Evolutionary conservation across 2,888 invertebrate genomes (phyloP).

Genomic region (Leptarthrus brevirostris): DNA sequence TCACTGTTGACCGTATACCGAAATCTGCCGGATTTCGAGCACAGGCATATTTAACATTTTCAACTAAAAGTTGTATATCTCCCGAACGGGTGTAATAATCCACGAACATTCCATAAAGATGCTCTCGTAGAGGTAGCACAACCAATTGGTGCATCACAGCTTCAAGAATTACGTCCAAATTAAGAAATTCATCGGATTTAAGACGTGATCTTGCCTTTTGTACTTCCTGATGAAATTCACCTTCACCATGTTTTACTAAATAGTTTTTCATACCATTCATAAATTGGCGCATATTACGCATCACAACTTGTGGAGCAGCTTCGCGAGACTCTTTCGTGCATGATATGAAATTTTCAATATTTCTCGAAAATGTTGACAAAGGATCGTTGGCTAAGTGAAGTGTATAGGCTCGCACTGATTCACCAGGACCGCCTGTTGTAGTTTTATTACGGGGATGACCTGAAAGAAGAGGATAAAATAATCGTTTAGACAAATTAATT

Average conservation of each 20-base stretch:
- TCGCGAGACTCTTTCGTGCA: conserved; percentile 93
- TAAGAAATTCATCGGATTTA: conserved; percentile 90
- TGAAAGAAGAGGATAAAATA: conserved; percentile 62
- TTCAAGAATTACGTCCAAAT: conserved; percentile 94
- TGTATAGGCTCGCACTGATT: conserved; percentile 81
- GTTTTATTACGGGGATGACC: conserved; percentile 78
- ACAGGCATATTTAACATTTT: conserved; percentile 66
- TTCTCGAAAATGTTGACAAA: conserved; percentile 90
- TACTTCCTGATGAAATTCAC: conserved; percentile 90
- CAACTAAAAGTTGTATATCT: conserved; percentile 77
- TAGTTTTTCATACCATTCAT: conserved; percentile 99
- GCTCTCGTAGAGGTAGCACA: conserved; percentile 84
- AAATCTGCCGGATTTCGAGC: conserved; percentile 63
- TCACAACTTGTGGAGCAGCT: conserved; percentile 86
- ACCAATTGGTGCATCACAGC: conserved; percentile 93
- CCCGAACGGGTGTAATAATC: conserved; percentile 84
- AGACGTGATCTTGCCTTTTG: conserved; percentile 75
- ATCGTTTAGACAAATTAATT: too few species aligned
- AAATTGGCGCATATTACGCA: conserved; percentile 94
- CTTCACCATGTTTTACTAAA: conserved; percentile 94
- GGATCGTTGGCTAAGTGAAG: conserved; percentile 84
- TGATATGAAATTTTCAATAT: conserved; percentile 92
- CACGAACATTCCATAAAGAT: conserved; percentile 86
- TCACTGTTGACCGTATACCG: conserved; percentile 73
- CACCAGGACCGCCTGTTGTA: conserved; percentile 74